Percentiles rank a stretch among this genome's conserved stretches.
These are phyloP conservation scores for Littorina saxatilis DNA, from an alignment of 1,140 invertebrate genomes.

Conservation along the genomic window DNA sequence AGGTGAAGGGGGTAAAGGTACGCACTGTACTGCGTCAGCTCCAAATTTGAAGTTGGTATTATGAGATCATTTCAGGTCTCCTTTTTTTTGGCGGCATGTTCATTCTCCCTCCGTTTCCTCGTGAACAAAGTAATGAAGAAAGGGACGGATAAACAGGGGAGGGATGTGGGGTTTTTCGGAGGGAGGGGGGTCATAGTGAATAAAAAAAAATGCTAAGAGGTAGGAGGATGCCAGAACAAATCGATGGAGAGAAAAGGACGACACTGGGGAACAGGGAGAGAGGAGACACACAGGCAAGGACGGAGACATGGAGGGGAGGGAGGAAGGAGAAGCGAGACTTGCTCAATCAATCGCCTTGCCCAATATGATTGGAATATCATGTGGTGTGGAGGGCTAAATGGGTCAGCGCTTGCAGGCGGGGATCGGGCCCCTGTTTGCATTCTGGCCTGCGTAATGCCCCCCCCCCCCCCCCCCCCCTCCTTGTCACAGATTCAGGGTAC, in stretches of 20 bases:
- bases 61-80: no score
- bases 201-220: no score
- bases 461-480: no score
- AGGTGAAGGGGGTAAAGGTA: no score
- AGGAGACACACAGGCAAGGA: background rate
- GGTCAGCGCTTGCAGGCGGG: constrained; percentile 31
- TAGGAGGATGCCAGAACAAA: background rate
- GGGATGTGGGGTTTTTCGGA: no score
- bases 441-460: constrained; percentile 1
- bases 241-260: background rate
- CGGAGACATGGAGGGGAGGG: constrained; percentile 7
- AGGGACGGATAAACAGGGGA: no score
- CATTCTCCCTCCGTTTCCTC: no score
- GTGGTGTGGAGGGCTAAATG: constrained; percentile 34
- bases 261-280: background rate
- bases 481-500: no score
- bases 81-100: no score
- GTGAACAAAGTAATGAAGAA: no score
- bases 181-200: background rate
- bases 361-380: constrained; percentile 47
- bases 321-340: background rate
- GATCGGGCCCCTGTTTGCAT: constrained; percentile 32
- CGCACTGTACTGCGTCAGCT: no score
- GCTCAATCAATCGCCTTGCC: constrained; percentile 41
- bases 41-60: no score